Evolutionary conservation across 1,140 invertebrate genomes (phyloP).

Genomic region (Drosophila jambulina): DNA sequence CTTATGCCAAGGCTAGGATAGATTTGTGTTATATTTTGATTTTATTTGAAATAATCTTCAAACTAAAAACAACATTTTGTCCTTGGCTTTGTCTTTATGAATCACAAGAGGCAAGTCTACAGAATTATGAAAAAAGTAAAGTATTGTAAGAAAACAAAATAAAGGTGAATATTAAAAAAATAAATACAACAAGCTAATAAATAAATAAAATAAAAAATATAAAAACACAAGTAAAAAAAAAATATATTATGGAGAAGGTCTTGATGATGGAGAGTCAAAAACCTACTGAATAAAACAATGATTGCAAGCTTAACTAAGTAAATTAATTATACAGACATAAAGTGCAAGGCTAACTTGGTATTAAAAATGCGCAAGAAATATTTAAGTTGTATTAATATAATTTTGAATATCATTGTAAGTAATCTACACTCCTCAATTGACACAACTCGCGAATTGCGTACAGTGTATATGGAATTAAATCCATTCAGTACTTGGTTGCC

Average conservation of each 20-base stretch:
- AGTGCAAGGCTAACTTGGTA: neutral
- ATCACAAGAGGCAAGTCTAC: neutral
- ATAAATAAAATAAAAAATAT: neutral
- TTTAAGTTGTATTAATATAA: too few species aligned
- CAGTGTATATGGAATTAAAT: neutral
- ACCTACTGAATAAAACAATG: neutral
- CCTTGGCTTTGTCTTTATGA: neutral
- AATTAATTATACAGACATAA: neutral
- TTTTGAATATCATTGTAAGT: fast-evolving
- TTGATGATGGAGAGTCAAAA: neutral
- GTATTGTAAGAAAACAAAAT: neutral
- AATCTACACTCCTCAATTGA: too few species aligned
- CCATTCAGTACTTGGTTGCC: neutral
- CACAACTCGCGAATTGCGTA: neutral
- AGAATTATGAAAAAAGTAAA: neutral
- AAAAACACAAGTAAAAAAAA: neutral
- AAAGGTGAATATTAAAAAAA: neutral
- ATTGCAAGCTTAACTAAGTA: neutral
- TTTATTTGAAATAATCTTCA: too few species aligned
- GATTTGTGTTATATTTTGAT: too few species aligned
- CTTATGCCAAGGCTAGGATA: slow-evolving; percentile 55
- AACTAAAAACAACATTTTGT: too few species aligned
- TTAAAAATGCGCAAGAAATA: neutral
- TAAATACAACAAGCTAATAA: neutral
- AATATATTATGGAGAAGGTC: neutral